phyloP scores from a whole-genome alignment of 1,140 invertebrate species.

The Linepithema humile region DNA sequence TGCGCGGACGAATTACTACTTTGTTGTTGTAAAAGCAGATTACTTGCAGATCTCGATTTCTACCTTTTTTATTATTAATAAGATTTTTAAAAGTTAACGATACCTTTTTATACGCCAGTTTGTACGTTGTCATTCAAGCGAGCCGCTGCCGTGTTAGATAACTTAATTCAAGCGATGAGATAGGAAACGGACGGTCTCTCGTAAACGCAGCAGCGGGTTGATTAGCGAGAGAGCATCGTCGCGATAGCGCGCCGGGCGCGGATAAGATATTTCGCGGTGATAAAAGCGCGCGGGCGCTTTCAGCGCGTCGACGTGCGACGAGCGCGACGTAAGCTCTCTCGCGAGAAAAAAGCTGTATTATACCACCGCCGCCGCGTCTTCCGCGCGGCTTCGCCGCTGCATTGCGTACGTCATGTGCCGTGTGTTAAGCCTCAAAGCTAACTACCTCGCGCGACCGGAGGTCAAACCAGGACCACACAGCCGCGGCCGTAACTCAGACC shows the following conservation, averaged over 20 bases:
- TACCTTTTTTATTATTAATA: too few relatives aligned
- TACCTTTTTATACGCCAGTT: too few relatives aligned
- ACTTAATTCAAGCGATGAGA: slow-evolving; percentile 36
- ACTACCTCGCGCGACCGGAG: slow-evolving; percentile 41
- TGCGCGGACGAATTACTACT: too few relatives aligned
- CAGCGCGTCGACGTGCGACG: slow-evolving; percentile 11
- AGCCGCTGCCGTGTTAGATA: neutral
- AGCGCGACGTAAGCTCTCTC: slow-evolving; percentile 14
- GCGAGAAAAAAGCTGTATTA: slow-evolving; percentile 4
- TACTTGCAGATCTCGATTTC: too few relatives aligned
- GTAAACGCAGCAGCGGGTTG: slow-evolving; percentile 35
- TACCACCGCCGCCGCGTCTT: slow-evolving; percentile 12
- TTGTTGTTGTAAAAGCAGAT: too few relatives aligned
- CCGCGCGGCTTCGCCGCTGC: neutral
- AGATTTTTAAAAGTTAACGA: too few relatives aligned
- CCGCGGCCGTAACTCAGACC: slow-evolving; percentile 61
- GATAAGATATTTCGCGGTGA: slow-evolving; percentile 31
- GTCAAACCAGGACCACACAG: slow-evolving; percentile 59
- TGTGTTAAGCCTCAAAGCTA: slow-evolving; percentile 33
- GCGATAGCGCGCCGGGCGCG: slow-evolving; percentile 5
- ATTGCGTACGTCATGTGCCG: neutral
- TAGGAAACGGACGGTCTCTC: too few relatives aligned
- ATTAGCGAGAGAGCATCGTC: slow-evolving; percentile 29
- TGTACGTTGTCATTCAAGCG: too few relatives aligned
- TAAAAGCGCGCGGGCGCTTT: too few relatives aligned